These are phyloP conservation scores for Corythornis vintsioides DNA, from an alignment of 2,113 vertebrate species.

Conservation along the genomic window DNA sequence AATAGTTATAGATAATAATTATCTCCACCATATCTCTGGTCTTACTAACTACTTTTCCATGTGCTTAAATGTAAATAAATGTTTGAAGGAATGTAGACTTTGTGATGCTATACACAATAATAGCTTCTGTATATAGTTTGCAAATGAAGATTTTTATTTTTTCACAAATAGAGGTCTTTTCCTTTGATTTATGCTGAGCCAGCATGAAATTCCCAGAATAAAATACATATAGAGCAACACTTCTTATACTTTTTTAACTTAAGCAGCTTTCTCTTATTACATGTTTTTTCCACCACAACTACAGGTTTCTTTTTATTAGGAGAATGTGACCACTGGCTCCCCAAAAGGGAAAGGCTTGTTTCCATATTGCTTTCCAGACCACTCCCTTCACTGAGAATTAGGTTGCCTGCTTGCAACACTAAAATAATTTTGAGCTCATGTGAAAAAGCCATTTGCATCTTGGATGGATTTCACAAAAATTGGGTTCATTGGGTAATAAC, in stretches of 20 bases:
- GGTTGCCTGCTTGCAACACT: constrained; percentile 1
- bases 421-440: constrained; percentile 45
- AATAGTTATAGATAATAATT: no score
- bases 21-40: not conserved
- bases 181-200: not conserved
- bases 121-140: not conserved
- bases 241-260: not conserved
- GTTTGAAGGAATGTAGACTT: not conserved
- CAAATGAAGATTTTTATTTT: not conserved
- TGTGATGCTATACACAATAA: not conserved
- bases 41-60: not conserved
- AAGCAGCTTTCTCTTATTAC: constrained; percentile 1
- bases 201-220: not conserved
- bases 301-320: constrained; percentile 34
- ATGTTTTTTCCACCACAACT: constrained; percentile 27
- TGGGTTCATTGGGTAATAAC: constrained; percentile 8
- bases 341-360: constrained; percentile 18
- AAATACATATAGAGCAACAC: not conserved
- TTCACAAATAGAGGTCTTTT: not conserved
- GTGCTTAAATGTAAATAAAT: not conserved
- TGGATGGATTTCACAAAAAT: constrained; percentile 38
- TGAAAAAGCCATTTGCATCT: constrained; percentile 48
- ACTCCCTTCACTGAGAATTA: constrained; percentile 40
- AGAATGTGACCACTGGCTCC: constrained; percentile 25
- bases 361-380: constrained; percentile 51